Conservation (phyloP, 2,113 vertebrate species). For the Cairina moschata region DNA sequence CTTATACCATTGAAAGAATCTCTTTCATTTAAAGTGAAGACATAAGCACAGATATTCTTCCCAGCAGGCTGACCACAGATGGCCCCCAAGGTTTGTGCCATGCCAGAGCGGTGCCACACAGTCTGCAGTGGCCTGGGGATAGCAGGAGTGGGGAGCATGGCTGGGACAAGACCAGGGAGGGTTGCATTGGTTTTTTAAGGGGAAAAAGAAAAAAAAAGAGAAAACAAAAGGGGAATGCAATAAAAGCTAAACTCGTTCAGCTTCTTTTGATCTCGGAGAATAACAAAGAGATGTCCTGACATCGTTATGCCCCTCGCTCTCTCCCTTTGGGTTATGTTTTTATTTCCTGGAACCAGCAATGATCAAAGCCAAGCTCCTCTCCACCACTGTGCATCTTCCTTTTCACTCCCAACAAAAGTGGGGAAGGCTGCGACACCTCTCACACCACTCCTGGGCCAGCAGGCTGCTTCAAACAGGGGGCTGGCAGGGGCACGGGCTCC, state of each 20-base stretch:
- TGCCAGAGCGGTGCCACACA: fast-evolving
- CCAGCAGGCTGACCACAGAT: not conserved
- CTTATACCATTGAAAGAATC: no score
- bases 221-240: not conserved
- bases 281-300: not conserved
- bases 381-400: not conserved
- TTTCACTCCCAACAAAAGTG: not conserved
- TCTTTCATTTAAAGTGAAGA: no score
- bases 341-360: not conserved
- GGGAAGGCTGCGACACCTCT: not conserved
- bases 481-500: not conserved
- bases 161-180: not conserved
- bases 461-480: slow-evolving; percentile 5
- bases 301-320: not conserved
- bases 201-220: not conserved
- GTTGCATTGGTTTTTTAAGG: not conserved
- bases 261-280: slow-evolving; percentile 14
- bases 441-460: not conserved
- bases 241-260: not conserved
- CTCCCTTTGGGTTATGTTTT: slow-evolving; percentile 11
- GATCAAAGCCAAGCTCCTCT: slow-evolving; percentile 45
- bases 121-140: not conserved
- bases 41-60: no score
- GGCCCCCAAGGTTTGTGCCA: fast-evolving
- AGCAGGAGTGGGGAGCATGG: fast-evolving